phyloP scores from a whole-genome alignment of 2,888 invertebrate species.

The Parnassius glacialis region DNA sequence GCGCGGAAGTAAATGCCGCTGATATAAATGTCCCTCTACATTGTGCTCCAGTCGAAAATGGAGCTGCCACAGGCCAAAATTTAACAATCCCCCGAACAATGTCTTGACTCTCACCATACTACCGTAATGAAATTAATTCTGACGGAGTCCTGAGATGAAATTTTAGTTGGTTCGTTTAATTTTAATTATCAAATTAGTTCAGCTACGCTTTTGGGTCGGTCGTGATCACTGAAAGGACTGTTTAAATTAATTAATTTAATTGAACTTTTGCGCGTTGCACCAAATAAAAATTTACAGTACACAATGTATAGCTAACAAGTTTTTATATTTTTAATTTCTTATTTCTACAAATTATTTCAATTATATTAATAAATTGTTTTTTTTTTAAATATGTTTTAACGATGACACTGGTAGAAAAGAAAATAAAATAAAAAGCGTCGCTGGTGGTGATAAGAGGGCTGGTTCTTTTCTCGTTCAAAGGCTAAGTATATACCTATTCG shows the following conservation, averaged over 20 bases:
- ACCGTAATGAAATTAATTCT: conserved; percentile 21
- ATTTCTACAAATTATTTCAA: too few relatives aligned
- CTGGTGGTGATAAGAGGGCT: too few relatives aligned
- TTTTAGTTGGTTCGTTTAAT: conserved; percentile 21
- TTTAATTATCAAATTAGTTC: conserved; percentile 21
- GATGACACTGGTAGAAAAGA: too few relatives aligned
- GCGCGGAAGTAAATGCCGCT: conserved; percentile 12
- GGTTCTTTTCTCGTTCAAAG: too few relatives aligned
- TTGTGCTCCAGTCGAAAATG: conserved; percentile 14
- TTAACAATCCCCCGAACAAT: conserved; percentile 14
- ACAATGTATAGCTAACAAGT: too few relatives aligned
- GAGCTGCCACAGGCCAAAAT: conserved; percentile 17
- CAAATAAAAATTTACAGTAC: too few relatives aligned
- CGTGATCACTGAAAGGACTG: background rate
- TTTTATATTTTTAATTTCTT: too few relatives aligned
- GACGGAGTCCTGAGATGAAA: conserved; percentile 14
- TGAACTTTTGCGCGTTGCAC: background rate
- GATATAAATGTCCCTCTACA: conserved; percentile 15
- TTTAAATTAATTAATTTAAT: conserved; percentile 4
- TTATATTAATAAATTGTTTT: too few relatives aligned
- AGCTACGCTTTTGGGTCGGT: background rate
- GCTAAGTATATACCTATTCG: too few relatives aligned
- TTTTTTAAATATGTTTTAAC: too few relatives aligned
- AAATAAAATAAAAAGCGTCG: too few relatives aligned
- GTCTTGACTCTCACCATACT: conserved; percentile 5